Percentiles rank a stretch among this genome's conserved stretches.
Conservation (phyloP, 2,888 invertebrate species). For the Mimachlamys varia region DNA sequence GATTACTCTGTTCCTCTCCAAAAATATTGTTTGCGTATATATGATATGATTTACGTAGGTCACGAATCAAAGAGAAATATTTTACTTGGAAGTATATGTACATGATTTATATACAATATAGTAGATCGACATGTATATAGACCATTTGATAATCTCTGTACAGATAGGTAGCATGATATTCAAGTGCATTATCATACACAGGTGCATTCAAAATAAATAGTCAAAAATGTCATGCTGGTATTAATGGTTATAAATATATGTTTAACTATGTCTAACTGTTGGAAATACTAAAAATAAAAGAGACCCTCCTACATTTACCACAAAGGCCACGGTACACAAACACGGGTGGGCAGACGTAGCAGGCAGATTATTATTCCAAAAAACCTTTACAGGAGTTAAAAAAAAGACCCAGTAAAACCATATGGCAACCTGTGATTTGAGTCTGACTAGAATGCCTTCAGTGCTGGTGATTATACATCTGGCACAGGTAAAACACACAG, state of each 20-base stretch:
- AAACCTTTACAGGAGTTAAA: not conserved
- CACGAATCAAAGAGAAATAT: not conserved
- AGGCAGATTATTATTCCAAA: no score
- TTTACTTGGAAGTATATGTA: not conserved
- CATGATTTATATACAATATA: not conserved
- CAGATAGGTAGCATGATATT: not conserved
- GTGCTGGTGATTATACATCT: not conserved
- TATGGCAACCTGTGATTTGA: not conserved
- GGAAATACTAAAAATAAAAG: not conserved
- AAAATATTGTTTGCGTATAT: constrained; percentile 32
- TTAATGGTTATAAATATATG: not conserved
- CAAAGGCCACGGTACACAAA: not conserved
- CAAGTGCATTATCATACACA: constrained; percentile 3
- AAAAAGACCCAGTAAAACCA: not conserved
- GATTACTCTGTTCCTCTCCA: not conserved
- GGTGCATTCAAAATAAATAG: constrained; percentile 21
- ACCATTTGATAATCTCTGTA: not conserved
- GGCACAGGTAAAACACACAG: not conserved
- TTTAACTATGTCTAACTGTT: not conserved
- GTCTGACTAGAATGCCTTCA: not conserved
- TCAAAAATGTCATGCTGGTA: not conserved
- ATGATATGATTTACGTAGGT: constrained; percentile 18
- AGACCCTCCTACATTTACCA: not conserved
- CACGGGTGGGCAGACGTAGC: not conserved
- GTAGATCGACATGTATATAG: not conserved